Percentiles rank a stretch among this genome's conserved stretches.
Conservation (phyloP, 2,888 invertebrate species). For the Hyppa rectilinea region DNA sequence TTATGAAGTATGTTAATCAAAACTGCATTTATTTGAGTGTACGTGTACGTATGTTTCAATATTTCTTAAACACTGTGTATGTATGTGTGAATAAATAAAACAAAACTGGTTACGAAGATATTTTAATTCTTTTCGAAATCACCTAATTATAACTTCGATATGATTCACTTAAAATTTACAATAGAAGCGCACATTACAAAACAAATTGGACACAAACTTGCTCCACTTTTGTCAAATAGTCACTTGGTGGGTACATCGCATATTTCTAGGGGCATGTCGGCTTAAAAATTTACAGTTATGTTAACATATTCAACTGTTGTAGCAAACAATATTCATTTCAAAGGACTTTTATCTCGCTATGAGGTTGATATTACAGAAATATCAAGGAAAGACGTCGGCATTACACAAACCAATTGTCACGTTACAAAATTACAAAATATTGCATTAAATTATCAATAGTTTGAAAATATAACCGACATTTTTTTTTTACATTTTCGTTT, state of each 20-base stretch:
- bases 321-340: slow-evolving; percentile 3
- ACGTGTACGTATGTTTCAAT: background rate
- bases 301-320: slow-evolving; percentile 29
- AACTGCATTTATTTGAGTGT: background rate
- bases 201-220: slow-evolving; percentile 70
- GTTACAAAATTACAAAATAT: slow-evolving; percentile 65
- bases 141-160: slow-evolving; percentile 88
- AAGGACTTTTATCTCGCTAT: background rate
- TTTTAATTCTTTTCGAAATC: slow-evolving; percentile 88
- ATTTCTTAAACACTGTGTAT: background rate
- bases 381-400: slow-evolving; percentile 28
- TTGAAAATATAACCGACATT: slow-evolving; percentile 29
- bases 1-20: background rate
- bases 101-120: slow-evolving; percentile 79
- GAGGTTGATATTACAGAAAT: slow-evolving; percentile 11
- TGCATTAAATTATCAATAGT: slow-evolving; percentile 26
- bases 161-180: slow-evolving; percentile 84
- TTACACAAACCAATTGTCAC: slow-evolving; percentile 15
- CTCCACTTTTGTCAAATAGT: slow-evolving; percentile 42
- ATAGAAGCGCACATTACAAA: slow-evolving; percentile 79
- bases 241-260: slow-evolving; percentile 59
- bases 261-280: slow-evolving; percentile 15
- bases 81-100: slow-evolving; percentile 61
- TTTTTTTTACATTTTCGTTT: slow-evolving; percentile 20
- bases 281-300: slow-evolving; percentile 24